Evolutionary conservation across 2,888 invertebrate genomes (phyloP).

Genomic region (Teleogryllus oceanicus): DNA sequence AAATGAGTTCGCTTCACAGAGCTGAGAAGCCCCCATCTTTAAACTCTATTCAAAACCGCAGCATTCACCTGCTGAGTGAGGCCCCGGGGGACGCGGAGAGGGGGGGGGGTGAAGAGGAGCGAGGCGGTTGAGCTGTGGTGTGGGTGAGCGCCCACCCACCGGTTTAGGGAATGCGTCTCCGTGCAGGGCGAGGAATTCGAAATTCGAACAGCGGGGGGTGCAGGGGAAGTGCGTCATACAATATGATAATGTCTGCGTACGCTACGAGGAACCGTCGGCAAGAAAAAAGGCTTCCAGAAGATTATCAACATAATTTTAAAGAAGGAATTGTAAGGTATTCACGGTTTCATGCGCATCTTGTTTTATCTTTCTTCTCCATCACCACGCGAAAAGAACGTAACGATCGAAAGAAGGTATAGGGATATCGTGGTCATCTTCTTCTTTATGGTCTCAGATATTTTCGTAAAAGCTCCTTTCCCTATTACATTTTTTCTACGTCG

Average conservation of each 20-base stretch:
- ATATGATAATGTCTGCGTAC: constrained; percentile 6
- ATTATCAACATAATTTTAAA: background rate
- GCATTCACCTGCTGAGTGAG: constrained; percentile 28
- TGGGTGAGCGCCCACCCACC: background rate
- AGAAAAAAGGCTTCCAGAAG: background rate
- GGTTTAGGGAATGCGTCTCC: background rate
- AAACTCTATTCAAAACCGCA: constrained; percentile 19
- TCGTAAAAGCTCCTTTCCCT: too few species aligned
- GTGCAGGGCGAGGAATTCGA: constrained; percentile 24
- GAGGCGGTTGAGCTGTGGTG: background rate
- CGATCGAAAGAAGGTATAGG: background rate
- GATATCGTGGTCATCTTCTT: background rate
- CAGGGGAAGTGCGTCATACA: background rate
- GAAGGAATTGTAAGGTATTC: background rate
- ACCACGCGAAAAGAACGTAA: background rate
- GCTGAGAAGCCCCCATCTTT: constrained; percentile 25
- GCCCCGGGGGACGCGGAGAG: background rate
- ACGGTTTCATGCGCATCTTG: background rate
- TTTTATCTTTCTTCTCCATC: background rate
- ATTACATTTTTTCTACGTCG: too few species aligned
- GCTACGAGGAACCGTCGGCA: background rate
- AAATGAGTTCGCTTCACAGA: constrained; percentile 29
- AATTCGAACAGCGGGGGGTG: constrained; percentile 27
- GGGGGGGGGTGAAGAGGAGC: background rate
- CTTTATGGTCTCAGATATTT: background rate